Evolutionary conservation across 2,113 vertebrate species (phyloP).

Genomic region (Peromyscus polionotus): DNA sequence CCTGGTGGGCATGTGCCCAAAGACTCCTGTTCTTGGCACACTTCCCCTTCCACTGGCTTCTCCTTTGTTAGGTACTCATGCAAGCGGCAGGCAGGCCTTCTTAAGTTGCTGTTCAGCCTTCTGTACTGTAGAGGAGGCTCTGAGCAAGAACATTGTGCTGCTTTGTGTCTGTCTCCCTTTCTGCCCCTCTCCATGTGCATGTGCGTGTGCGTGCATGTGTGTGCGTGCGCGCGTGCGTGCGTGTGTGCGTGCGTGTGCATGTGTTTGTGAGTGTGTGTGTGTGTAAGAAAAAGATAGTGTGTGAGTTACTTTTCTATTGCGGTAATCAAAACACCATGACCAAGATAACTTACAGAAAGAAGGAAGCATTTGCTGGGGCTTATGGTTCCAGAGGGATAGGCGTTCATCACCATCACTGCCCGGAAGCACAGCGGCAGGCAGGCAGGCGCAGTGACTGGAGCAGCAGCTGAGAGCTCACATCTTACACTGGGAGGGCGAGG

Average conservation of each 20-base stretch:
- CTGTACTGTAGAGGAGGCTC: neutral
- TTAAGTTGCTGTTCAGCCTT: neutral
- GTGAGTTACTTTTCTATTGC: neutral
- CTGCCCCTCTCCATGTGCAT: neutral
- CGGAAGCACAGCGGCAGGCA: neutral
- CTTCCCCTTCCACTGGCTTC: conserved; percentile 73
- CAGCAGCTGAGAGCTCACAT: neutral
- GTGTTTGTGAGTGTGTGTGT: neutral
- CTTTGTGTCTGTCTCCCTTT: neutral
- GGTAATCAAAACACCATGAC: neutral
- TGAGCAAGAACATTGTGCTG: neutral
- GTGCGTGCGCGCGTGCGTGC: neutral
- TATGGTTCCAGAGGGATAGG: too few species aligned
- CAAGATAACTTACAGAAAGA: neutral
- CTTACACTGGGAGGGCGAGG: neutral
- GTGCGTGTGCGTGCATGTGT: neutral
- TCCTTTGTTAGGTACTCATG: conserved; percentile 29
- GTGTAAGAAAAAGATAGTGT: neutral
- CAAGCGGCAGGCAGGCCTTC: neutral
- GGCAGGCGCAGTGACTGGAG: too few species aligned
- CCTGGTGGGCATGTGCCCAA: conserved; percentile 59
- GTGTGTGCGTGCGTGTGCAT: neutral
- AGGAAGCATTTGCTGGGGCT: neutral
- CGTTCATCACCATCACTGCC: neutral
- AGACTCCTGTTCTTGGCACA: conserved; percentile 52